Conservation (phyloP, 1,140 invertebrate species). For the Helicoverpa zea region DNA sequence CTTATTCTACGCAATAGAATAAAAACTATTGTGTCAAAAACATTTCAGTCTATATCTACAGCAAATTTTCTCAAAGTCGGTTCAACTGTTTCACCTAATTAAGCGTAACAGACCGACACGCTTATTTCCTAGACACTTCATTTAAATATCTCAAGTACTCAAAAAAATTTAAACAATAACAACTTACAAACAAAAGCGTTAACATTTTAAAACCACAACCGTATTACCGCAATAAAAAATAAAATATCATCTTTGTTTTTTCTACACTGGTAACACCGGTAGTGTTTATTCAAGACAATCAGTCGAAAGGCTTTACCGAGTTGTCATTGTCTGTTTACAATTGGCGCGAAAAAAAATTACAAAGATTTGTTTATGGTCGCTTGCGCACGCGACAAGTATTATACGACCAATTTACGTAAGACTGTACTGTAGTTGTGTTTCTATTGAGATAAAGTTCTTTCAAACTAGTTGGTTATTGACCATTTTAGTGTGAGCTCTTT, state of each 20-base stretch:
- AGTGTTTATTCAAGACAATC: slow-evolving; percentile 43
- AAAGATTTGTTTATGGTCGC: slow-evolving; percentile 1
- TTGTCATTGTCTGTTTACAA: slow-evolving; percentile 28
- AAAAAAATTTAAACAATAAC: neutral
- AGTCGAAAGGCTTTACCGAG: slow-evolving; percentile 19
- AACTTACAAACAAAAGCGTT: slow-evolving; percentile 3
- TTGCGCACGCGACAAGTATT: slow-evolving; percentile 30
- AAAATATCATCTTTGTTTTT: slow-evolving; percentile 24
- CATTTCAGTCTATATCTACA: too few species aligned
- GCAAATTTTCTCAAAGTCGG: too few species aligned
- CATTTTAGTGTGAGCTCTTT: neutral
- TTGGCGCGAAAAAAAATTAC: slow-evolving; percentile 27
- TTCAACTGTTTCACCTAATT: too few species aligned
- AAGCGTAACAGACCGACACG: too few species aligned
- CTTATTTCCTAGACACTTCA: too few species aligned
- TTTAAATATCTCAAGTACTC: too few species aligned
- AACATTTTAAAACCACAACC: slow-evolving; percentile 17
- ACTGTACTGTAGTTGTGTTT: neutral
- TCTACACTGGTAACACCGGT: slow-evolving; percentile 41
- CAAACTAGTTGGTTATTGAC: neutral
- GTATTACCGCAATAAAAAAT: slow-evolving; percentile 24
- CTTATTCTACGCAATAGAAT: too few species aligned
- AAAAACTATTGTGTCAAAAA: too few species aligned
- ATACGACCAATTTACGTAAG: neutral
- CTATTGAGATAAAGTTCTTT: neutral